Evolutionary conservation across 1,140 invertebrate genomes (phyloP).

Genomic region (Mya arenaria): DNA sequence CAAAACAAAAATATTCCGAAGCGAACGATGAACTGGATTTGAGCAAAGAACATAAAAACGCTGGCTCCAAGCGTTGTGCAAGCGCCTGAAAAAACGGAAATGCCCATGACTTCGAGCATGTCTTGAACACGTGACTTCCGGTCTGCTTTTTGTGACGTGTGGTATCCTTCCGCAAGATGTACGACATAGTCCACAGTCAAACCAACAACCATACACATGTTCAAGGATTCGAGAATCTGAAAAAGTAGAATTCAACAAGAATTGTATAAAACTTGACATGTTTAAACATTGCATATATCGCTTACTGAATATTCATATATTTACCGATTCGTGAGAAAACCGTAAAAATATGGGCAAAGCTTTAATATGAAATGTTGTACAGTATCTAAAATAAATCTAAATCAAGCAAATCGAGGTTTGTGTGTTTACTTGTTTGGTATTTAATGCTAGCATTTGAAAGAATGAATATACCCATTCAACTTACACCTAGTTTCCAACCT

Average conservation of each 20-base stretch:
- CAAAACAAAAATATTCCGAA: constrained; percentile 76
- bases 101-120: constrained; percentile 75
- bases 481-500: constrained; percentile 68
- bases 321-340: not conserved
- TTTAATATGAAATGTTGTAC: too few species aligned
- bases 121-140: constrained; percentile 69
- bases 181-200: constrained; percentile 79
- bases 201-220: constrained; percentile 75
- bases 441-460: too few species aligned
- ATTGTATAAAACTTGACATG: not conserved
- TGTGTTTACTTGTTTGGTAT: too few species aligned
- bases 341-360: too few species aligned
- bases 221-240: constrained; percentile 75
- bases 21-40: constrained; percentile 71
- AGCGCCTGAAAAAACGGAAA: constrained; percentile 73
- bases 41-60: constrained; percentile 71
- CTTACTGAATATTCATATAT: not conserved
- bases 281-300: not conserved
- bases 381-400: not conserved
- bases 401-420: not conserved
- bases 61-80: constrained; percentile 72
- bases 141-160: constrained; percentile 63
- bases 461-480: too few species aligned
- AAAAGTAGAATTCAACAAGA: too few species aligned
- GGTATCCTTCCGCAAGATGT: constrained; percentile 77